phyloP scores from a whole-genome alignment of 1,140 invertebrate species.

The Argopecten irradians region DNA sequence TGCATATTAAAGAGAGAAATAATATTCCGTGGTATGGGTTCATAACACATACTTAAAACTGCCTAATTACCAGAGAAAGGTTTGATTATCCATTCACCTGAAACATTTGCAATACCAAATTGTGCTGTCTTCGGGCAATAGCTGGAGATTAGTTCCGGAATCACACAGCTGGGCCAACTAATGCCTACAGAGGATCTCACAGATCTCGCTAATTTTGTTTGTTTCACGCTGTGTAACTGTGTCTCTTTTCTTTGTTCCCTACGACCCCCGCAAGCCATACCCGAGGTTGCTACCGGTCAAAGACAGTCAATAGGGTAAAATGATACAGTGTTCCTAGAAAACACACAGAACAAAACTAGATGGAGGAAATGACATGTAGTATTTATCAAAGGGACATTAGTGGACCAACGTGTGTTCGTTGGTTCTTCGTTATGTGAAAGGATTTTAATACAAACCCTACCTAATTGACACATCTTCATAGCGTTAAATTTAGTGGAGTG shows the following conservation, averaged over 20 bases:
- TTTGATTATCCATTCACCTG: constrained; percentile 4
- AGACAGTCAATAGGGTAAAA: not conserved
- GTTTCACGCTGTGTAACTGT: constrained; percentile 20
- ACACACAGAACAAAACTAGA: not conserved
- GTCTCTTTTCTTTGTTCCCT: not conserved
- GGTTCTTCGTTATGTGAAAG: not conserved
- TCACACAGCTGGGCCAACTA: constrained; percentile 12
- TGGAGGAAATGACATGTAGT: not conserved
- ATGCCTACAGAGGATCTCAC: not conserved
- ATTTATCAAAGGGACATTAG: not conserved
- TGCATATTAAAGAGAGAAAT: not conserved
- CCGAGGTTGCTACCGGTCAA: not conserved
- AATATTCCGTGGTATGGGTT: not conserved
- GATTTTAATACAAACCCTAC: not conserved
- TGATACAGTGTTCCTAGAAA: not conserved
- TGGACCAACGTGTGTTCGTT: not conserved
- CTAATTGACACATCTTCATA: not conserved
- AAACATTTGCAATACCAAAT: constrained; percentile 1
- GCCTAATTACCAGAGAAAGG: constrained; percentile 12
- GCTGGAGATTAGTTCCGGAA: not conserved
- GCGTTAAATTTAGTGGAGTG: not conserved
- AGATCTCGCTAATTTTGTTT: constrained; percentile 9
- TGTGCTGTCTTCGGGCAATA: not conserved
- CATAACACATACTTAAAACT: not conserved
- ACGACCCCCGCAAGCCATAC: not conserved